Base-by-base conservation (phyloP, 2,888 invertebrate genomes). In the Unio pictorum region DNA sequence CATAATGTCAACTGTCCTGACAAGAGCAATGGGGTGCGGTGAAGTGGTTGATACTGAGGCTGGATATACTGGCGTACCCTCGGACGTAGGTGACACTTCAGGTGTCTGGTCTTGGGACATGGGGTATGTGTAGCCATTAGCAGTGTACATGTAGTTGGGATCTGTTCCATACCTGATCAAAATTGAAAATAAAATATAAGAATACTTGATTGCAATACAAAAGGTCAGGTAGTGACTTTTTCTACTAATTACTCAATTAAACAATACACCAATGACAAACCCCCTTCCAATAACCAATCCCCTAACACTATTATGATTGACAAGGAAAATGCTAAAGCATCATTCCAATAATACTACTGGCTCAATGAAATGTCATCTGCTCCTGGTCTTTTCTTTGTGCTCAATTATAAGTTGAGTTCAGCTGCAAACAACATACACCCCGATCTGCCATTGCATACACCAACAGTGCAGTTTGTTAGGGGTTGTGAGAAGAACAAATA, bases 1-100 rank as follows among this genome's bases (percentile, higher is more conserved):
- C 81, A 85, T 82, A 57, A 83, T 68, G 69, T 86, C 86, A 6
- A 86, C 81, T 11, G 85, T 76, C 57, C 81, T 74, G 18, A 83
- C 73, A 28, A 86, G 71, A 20, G 80, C 74, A 4, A 85, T 79
- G 55, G 84, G 83, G 60, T 84, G 83, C 30, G 78, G 72, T 34
- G 77, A 80, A 28, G 76, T 78, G 18, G 81, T 69, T 18, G 80
- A 75, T 18, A 75, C 64, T 28, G 80, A 72, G 26, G 82, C 74
- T 55, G 76, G 75, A 72, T 75, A 81, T 0, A 75, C 74, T 15
- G 76, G 75, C n/a, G 73, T 76, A 57, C 78, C 76, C 17, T 75
- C 72, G 17, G 75, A 71, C 15, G 74, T 66, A 7, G 81, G 81
- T 20, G 74, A 76, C 45, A 11, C 45, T 45, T 74, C 74, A n/a